phyloP scores from a whole-genome alignment of 2,888 invertebrate species.

The Psylliodes chrysocephalus region DNA sequence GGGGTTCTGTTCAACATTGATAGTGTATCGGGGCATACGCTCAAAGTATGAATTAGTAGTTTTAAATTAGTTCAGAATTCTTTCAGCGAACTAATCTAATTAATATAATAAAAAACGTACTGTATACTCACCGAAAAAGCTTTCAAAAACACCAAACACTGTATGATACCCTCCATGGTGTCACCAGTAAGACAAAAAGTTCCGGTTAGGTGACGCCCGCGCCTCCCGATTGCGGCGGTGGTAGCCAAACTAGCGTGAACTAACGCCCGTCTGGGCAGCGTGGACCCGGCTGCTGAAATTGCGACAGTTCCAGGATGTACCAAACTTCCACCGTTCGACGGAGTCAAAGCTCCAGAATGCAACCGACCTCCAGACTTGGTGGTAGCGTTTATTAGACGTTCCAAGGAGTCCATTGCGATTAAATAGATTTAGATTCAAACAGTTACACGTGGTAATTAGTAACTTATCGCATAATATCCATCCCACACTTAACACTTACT shows the following conservation, averaged over 20 bases:
- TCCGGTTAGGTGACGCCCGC: slow-evolving; percentile 85
- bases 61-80: no score
- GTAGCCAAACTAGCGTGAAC: slow-evolving; percentile 81
- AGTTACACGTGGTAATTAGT: no score
- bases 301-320: slow-evolving; percentile 18
- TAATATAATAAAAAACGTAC: no score
- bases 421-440: background rate
- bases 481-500: background rate
- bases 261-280: slow-evolving; percentile 72
- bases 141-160: slow-evolving; percentile 91
- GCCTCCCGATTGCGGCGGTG: slow-evolving; percentile 77
- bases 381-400: slow-evolving; percentile 80
- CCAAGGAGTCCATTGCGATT: slow-evolving; percentile 79
- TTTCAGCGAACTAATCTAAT: no score
- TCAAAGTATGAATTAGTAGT: no score
- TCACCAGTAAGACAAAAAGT: slow-evolving; percentile 91
- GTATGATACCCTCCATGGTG: slow-evolving; percentile 93
- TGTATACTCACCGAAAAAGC: slow-evolving; percentile 85
- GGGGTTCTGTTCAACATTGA: no score
- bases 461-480: background rate
- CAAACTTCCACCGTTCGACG: slow-evolving; percentile 10
- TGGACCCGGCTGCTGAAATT: slow-evolving; percentile 24
- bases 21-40: no score
- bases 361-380: slow-evolving; percentile 26
- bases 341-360: slow-evolving; percentile 13